phyloP scores from a whole-genome alignment of 2,113 vertebrate genomes.

The Columba janthina region DNA sequence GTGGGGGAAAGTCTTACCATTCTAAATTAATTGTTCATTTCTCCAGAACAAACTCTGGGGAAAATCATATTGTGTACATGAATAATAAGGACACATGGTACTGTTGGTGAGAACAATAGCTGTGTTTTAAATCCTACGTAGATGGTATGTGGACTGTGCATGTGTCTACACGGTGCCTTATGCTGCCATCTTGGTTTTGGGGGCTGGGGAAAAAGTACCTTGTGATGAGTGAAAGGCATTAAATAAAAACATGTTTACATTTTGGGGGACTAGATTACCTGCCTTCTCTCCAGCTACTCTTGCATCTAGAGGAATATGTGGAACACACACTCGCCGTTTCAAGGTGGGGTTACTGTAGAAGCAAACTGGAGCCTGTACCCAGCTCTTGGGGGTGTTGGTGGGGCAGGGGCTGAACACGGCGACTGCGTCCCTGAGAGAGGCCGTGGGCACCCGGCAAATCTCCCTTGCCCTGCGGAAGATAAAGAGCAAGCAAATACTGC shows the following conservation, averaged over 20 bases:
- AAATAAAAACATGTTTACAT: constrained; percentile 85
- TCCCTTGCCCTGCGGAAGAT: neutral
- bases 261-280: constrained; percentile 51
- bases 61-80: constrained; percentile 47
- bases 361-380: neutral
- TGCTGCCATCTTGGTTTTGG: constrained; percentile 67
- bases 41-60: constrained; percentile 30
- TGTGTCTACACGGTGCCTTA: constrained; percentile 73
- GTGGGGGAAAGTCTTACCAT: constrained; percentile 6
- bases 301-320: neutral
- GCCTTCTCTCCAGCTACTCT: neutral
- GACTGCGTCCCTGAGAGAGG: neutral
- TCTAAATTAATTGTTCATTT: constrained; percentile 61
- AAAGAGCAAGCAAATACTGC: neutral
- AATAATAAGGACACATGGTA: constrained; percentile 37
- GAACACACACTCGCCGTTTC: fast-evolving
- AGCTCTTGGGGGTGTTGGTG: neutral
- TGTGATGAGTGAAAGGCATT: constrained; percentile 78
- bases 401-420: neutral
- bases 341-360: neutral
- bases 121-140: constrained; percentile 13
- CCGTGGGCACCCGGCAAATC: neutral
- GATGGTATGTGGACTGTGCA: constrained; percentile 65
- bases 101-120: constrained; percentile 44
- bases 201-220: constrained; percentile 55